Conservation (phyloP, 2,797 vertebrate species). For the Percopsis omiscomaycus region DNA sequence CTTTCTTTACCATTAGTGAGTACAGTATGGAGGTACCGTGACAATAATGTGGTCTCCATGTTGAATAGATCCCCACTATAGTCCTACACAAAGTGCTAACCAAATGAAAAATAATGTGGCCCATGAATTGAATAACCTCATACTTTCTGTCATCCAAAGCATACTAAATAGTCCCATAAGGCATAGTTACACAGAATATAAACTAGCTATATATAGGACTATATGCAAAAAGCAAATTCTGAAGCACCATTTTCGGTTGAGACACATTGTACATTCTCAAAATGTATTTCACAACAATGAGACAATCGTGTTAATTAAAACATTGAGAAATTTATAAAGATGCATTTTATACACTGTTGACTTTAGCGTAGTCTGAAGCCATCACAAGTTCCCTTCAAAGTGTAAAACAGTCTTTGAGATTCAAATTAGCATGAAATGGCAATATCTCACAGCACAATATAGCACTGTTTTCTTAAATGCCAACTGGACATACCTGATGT, state of each 20-base stretch:
- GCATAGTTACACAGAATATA: slow-evolving; percentile 54
- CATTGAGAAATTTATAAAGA: slow-evolving; percentile 56
- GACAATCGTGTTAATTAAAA: slow-evolving; percentile 47
- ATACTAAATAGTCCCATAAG: slow-evolving; percentile 44
- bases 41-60: slow-evolving; percentile 64
- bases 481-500: slow-evolving; percentile 79
- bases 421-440: slow-evolving; percentile 54
- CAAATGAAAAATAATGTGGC: slow-evolving; percentile 61
- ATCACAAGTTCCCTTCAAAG: slow-evolving; percentile 44
- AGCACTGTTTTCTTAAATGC: slow-evolving; percentile 59
- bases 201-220: slow-evolving; percentile 46
- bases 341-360: slow-evolving; percentile 48
- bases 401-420: slow-evolving; percentile 42
- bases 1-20: slow-evolving; percentile 72
- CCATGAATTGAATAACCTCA: slow-evolving; percentile 57
- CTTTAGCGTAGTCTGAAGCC: slow-evolving; percentile 43
- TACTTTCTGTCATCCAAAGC: slow-evolving; percentile 49
- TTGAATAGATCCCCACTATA: slow-evolving; percentile 62
- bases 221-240: slow-evolving; percentile 64
- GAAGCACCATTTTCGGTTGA: slow-evolving; percentile 79
- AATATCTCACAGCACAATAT: slow-evolving; percentile 65
- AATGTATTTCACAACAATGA: slow-evolving; percentile 72
- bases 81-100: slow-evolving; percentile 72
- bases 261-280: slow-evolving; percentile 65
- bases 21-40: slow-evolving; percentile 51